Conservation (phyloP, 2,113 vertebrate species). For the Podarcis muralis region DNA sequence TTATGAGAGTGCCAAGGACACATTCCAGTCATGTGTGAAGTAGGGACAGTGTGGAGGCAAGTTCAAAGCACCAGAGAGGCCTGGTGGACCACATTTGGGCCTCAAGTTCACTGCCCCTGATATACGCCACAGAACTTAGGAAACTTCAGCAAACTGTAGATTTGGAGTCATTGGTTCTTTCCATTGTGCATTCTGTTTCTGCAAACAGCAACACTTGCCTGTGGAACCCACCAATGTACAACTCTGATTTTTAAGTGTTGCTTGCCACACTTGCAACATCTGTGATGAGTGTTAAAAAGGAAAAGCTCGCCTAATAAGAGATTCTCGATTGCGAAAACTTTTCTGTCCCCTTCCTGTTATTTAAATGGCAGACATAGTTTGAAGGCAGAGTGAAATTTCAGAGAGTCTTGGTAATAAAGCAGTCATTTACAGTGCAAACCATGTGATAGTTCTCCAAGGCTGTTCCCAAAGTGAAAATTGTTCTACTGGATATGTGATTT, state of each 20-base stretch:
- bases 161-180: background rate
- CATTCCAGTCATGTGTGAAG: too few species aligned
- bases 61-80: too few species aligned
- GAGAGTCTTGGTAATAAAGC: conserved; percentile 21
- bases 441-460: conserved; percentile 20
- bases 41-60: too few species aligned
- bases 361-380: conserved; percentile 27
- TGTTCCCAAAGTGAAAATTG: conserved; percentile 6
- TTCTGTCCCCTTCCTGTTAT: conserved; percentile 26
- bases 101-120: too few species aligned
- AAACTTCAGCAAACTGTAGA: background rate
- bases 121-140: too few species aligned
- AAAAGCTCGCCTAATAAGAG: conserved; percentile 29
- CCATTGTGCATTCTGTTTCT: conserved; percentile 32
- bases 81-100: too few species aligned
- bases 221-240: background rate
- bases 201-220: conserved; percentile 38
- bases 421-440: conserved; percentile 35
- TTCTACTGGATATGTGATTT: conserved; percentile 18
- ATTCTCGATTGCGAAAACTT: conserved; percentile 10
- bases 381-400: conserved; percentile 42
- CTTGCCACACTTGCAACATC: conserved; percentile 48
- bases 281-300: conserved; percentile 24
- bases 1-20: too few species aligned
- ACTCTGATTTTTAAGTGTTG: conserved; percentile 33